Evolutionary conservation across 92 coral and sea anemone species (phyloP).

Genomic region (Heteractis magnifica): DNA sequence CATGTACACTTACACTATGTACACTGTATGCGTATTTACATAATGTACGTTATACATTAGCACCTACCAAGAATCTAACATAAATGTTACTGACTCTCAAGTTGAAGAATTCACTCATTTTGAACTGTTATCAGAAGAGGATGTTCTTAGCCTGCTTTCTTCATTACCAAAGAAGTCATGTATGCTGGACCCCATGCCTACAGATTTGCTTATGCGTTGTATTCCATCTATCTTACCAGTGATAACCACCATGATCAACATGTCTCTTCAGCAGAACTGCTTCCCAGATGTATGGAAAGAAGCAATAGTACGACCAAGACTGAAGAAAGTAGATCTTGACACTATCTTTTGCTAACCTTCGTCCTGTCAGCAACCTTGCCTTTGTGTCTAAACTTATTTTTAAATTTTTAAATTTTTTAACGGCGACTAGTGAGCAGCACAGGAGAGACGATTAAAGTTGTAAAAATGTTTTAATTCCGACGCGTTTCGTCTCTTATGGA

Average conservation of each 20-base stretch:
- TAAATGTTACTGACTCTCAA: neutral
- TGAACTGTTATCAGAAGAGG: neutral
- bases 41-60: no score
- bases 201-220: neutral
- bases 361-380: conserved; percentile 6
- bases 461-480: no score
- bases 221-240: conserved; percentile 4
- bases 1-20: no score
- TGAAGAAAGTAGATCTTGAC: conserved; percentile 7
- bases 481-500: no score
- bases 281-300: conserved; percentile 14
- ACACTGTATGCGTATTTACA: no score
- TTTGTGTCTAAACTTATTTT: neutral
- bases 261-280: conserved; percentile 11
- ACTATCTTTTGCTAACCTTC: conserved; percentile 19
- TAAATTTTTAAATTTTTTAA: no score
- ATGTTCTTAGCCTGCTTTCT: neutral
- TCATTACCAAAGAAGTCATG: conserved; percentile 3
- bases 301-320: conserved; percentile 9
- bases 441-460: no score
- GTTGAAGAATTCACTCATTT: neutral
- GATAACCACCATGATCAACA: conserved; percentile 14
- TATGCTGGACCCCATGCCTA: conserved; percentile 6
- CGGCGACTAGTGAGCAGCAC: no score
- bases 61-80: neutral